A percentile compares a stretch with the other conserved stretches of the same genome.
phyloP scores from a whole-genome alignment of 1,140 invertebrate species.

The Brachionus calyciflorus region DNA sequence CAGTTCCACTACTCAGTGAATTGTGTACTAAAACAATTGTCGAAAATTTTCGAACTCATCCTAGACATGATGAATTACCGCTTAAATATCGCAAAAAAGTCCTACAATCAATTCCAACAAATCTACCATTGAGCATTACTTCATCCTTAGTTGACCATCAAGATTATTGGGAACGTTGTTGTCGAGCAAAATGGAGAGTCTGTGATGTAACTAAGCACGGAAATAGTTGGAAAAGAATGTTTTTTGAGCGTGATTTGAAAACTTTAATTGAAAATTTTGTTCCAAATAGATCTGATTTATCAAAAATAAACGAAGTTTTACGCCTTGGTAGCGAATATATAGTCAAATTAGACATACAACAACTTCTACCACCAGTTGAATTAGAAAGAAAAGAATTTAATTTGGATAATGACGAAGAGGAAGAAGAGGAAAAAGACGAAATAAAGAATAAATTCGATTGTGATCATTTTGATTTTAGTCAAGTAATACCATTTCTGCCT shows the following conservation, averaged over 20 bases:
- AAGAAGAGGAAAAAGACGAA: slow-evolving; percentile 47
- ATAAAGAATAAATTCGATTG: slow-evolving; percentile 56
- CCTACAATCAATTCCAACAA: slow-evolving; percentile 55
- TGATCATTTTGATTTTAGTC: slow-evolving; percentile 60
- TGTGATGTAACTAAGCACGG: slow-evolving; percentile 58
- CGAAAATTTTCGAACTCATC: slow-evolving; percentile 58
- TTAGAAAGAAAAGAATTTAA: slow-evolving; percentile 56
- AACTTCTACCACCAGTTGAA: slow-evolving; percentile 60
- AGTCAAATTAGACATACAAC: slow-evolving; percentile 55
- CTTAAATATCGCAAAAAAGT: slow-evolving; percentile 56
- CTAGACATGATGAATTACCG: slow-evolving; percentile 51
- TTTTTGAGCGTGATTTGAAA: slow-evolving; percentile 60
- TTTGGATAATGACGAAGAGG: slow-evolving; percentile 53
- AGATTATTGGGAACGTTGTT: slow-evolving; percentile 55
- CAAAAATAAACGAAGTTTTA: slow-evolving; percentile 53
- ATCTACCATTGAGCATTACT: slow-evolving; percentile 58
- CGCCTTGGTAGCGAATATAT: slow-evolving; percentile 55
- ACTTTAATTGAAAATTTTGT: slow-evolving; percentile 60
- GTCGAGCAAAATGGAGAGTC: slow-evolving; percentile 55
- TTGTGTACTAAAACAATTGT: slow-evolving; percentile 57
- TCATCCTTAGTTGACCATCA: slow-evolving; percentile 58
- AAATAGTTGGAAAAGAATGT: slow-evolving; percentile 60
- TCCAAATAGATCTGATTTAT: slow-evolving; percentile 57
- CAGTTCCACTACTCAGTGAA: slow-evolving; percentile 57
- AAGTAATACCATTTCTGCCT: slow-evolving; percentile 54